Conservation (phyloP, 2,113 vertebrate species). For the Cromileptes altivelis region DNA sequence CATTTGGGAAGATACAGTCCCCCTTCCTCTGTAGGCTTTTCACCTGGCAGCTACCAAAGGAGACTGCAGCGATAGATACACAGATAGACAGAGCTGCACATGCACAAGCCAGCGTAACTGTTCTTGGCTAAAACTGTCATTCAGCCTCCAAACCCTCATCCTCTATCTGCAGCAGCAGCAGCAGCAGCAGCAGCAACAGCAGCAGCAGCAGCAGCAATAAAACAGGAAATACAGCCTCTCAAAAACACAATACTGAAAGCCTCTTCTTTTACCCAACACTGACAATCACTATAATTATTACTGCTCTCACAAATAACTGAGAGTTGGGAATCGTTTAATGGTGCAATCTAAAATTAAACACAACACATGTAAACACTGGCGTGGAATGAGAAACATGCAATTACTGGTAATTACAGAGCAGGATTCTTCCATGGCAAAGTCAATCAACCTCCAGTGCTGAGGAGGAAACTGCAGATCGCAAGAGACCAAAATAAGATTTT, state of each 20-base stretch:
- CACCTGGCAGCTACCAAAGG: constrained; percentile 10
- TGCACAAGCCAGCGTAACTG: background rate
- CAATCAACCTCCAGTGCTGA: constrained; percentile 61
- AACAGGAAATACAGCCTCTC: constrained; percentile 41
- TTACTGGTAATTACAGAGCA: constrained; percentile 77
- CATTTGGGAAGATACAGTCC: constrained; percentile 47
- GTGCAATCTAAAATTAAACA: constrained; percentile 79
- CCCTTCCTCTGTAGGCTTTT: constrained; percentile 6
- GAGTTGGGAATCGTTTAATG: constrained; percentile 71
- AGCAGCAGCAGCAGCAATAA: constrained; percentile 23
- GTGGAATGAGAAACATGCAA: constrained; percentile 76
- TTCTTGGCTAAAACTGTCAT: constrained; percentile 12
- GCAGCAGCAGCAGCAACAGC: no score
- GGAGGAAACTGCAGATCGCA: constrained; percentile 41
- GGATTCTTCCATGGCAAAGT: constrained; percentile 64
- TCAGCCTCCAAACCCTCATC: constrained; percentile 36
- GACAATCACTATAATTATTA: constrained; percentile 79
- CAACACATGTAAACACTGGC: constrained; percentile 79
- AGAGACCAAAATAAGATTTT: constrained; percentile 33
- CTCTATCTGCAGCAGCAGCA: constrained; percentile 6
- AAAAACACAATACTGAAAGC: constrained; percentile 56
- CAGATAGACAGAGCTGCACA: constrained; percentile 4
- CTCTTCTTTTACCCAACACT: constrained; percentile 68
- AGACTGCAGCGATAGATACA: background rate
- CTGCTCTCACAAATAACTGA: constrained; percentile 65